phyloP scores from a whole-genome alignment of 2,797 vertebrate genomes.

The Ctenosaura bakeri region DNA sequence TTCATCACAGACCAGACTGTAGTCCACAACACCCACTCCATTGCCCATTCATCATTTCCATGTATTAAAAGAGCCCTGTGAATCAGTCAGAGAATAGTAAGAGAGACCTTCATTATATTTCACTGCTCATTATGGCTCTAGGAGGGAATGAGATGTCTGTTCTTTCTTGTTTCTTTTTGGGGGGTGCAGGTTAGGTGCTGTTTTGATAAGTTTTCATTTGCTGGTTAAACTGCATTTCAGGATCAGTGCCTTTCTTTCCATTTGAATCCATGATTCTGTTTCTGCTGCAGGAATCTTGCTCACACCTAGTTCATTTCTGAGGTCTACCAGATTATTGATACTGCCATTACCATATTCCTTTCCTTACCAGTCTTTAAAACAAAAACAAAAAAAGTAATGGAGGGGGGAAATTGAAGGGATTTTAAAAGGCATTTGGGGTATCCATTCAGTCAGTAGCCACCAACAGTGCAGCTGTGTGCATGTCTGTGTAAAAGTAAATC shows the following conservation, averaged over 20 bases:
- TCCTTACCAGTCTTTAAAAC: background rate
- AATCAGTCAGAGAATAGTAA: background rate
- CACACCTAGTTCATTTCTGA: slow-evolving; percentile 17
- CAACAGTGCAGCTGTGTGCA: background rate
- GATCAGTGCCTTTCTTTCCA: background rate
- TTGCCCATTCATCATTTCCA: background rate
- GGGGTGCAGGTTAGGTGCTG: accelerated
- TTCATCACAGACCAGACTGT: background rate
- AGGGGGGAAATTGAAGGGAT: too few species aligned
- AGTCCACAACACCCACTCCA: background rate
- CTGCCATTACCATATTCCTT: background rate
- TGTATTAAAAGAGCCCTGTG: too few species aligned
- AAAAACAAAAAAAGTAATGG: too few species aligned
- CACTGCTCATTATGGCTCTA: background rate
- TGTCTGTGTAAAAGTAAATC: background rate
- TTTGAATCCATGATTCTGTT: background rate
- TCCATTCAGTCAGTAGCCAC: accelerated
- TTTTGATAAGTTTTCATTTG: background rate
- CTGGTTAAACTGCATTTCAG: accelerated
- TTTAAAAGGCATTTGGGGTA: accelerated
- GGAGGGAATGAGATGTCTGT: background rate
- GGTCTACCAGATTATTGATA: background rate
- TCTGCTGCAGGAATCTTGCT: background rate
- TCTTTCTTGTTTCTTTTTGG: background rate
- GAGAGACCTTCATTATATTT: background rate